phyloP scores from a whole-genome alignment of 1,140 invertebrate genomes.

The Danaus plexippus region DNA sequence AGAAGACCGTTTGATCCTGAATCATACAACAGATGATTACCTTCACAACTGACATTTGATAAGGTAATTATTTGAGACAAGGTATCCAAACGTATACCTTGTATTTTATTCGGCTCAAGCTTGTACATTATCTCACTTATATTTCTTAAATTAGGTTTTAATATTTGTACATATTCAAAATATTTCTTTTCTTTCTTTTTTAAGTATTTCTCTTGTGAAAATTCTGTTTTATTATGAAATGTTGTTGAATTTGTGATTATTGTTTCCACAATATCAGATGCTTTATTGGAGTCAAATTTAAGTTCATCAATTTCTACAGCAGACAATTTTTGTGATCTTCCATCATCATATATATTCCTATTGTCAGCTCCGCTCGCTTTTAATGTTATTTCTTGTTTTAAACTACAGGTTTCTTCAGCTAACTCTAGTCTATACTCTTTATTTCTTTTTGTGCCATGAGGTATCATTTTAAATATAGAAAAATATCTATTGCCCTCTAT shows the following conservation, averaged over 20 bases:
- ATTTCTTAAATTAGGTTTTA: conserved; percentile 81
- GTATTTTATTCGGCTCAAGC: conserved; percentile 82
- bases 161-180: conserved; percentile 82
- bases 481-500: conserved; percentile 83
- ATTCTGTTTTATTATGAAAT: conserved; percentile 90
- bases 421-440: conserved; percentile 73
- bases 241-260: conserved; percentile 92
- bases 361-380: conserved; percentile 83
- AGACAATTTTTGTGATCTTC: conserved; percentile 87
- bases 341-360: conserved; percentile 86
- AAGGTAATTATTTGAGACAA: conserved; percentile 89
- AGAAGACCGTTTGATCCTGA: conserved; percentile 87
- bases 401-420: conserved; percentile 68
- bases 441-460: conserved; percentile 72
- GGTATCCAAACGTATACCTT: conserved; percentile 87
- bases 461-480: conserved; percentile 84
- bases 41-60: conserved; percentile 83
- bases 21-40: conserved; percentile 89
- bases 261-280: conserved; percentile 87
- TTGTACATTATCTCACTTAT: conserved; percentile 86
- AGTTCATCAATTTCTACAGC: conserved; percentile 86
- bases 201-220: conserved; percentile 94
- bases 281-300: conserved; percentile 80
- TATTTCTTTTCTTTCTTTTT: conserved; percentile 95
- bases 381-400: conserved; percentile 71